Conservation (phyloP, 2,113 vertebrate genomes). For the Laterallus jamaicensis region DNA sequence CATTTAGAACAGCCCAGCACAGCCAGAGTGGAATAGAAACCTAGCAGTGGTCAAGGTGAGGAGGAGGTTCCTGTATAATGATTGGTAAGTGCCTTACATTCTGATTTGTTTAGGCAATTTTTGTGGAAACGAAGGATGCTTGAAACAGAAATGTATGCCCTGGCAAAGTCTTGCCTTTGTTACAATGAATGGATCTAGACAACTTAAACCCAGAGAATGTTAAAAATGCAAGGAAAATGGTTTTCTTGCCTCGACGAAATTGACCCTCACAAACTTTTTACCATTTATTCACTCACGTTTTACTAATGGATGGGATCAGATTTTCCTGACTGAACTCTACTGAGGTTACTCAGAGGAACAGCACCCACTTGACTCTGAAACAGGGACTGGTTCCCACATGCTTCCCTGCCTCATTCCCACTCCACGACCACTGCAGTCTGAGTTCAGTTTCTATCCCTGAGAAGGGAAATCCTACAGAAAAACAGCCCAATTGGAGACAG, state of each 20-base stretch:
- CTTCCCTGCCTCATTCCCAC: background rate
- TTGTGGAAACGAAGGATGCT: background rate
- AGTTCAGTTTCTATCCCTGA: background rate
- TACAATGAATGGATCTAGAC: background rate
- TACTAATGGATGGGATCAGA: background rate
- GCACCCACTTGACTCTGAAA: background rate
- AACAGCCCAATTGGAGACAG: background rate
- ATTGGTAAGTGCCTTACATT: background rate
- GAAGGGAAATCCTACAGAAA: background rate
- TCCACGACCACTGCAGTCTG: background rate
- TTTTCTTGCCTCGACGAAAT: background rate
- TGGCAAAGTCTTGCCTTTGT: background rate
- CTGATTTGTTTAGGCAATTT: background rate
- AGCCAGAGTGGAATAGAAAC: slow-evolving; percentile 44
- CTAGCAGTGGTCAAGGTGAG: slow-evolving; percentile 54
- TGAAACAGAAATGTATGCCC: background rate
- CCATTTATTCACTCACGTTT: background rate
- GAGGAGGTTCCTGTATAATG: background rate
- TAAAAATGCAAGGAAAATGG: background rate
- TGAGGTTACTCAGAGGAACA: background rate
- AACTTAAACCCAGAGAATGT: background rate
- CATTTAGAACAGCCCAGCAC: slow-evolving; percentile 44
- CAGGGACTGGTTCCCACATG: background rate
- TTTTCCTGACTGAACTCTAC: background rate
- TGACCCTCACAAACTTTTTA: background rate